Base-by-base conservation (phyloP, 35 echinoderm and acorn worm genomes). In the Diadema setosum region DNA sequence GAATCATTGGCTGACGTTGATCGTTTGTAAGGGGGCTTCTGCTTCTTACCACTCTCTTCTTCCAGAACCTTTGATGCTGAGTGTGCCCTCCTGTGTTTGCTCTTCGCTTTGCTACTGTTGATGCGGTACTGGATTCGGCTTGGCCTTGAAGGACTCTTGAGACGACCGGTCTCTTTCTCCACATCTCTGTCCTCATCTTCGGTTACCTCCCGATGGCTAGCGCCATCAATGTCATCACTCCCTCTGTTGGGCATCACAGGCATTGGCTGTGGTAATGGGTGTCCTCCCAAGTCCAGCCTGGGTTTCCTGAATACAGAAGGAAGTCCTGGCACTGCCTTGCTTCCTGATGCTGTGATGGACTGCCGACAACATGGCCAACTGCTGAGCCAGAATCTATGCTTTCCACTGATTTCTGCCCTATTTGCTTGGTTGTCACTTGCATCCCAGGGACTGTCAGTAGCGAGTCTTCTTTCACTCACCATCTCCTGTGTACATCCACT, bases 281-380 rank as follows among this genome's bases (percentile, higher is more conserved):
- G 45, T 58, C 91, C 91, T 8, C 91, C 91, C 36, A 93, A 58
- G 78, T 93, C 91, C 18, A 93, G 63, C 58, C 86, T 44, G 21
- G 86, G 37, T 39, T 93, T 93, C 64, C 91, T 46, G 67, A 93
- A 93, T 17, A 93, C 56, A 25, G 81, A 61, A 60, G 81, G 73
- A 17, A 15, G 3, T n/a, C n/a, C n/a, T n/a, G n/a, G n/a, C n/a
- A n/a, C n/a, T n/a, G n/a, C n/a, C n/a, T n/a, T n/a, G n/a, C n/a
- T n/a, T n/a, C n/a, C n/a, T n/a, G n/a, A n/a, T n/a, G n/a, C n/a
- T n/a, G n/a, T n/a, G n/a, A n/a, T n/a, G n/a, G n/a, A n/a, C n/a
- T n/a, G n/a, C n/a, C n/a, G n/a, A n/a, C n/a, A n/a, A n/a, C n/a
- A n/a, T n/a, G n/a, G n/a, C n/a, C n/a, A n/a, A n/a, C n/a, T n/a